Conservation (phyloP, 2,888 invertebrate genomes). For the Ditula angustiorana region DNA sequence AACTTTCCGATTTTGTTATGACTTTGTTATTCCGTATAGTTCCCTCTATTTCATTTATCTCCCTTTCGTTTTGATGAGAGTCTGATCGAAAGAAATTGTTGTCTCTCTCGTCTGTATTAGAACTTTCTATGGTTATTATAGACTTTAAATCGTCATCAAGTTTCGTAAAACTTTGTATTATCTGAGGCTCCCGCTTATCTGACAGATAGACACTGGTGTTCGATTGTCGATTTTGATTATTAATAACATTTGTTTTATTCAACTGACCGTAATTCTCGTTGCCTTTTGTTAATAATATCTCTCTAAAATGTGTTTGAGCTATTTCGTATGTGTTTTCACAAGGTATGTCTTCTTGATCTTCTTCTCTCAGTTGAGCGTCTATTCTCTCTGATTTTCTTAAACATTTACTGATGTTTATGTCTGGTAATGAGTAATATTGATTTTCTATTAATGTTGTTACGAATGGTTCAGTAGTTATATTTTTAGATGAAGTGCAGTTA, state of each 20-base stretch:
- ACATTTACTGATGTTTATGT: conserved; percentile 89
- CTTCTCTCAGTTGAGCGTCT: conserved; percentile 88
- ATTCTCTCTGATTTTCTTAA: conserved; percentile 89
- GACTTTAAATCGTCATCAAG: conserved; percentile 81
- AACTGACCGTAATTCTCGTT: conserved; percentile 75
- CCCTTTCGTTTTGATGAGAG: conserved; percentile 80
- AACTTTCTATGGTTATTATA: conserved; percentile 77
- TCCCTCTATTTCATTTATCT: conserved; percentile 82
- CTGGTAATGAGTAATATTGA: conserved; percentile 90
- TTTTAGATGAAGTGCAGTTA: conserved; percentile 74
- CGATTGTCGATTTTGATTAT: conserved; percentile 53
- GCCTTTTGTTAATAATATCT: conserved; percentile 68
- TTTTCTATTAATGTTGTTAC: conserved; percentile 86
- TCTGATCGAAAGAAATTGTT: conserved; percentile 64
- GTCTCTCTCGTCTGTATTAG: conserved; percentile 73
- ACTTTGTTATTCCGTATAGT: conserved; percentile 80
- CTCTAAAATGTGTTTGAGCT: conserved; percentile 74
- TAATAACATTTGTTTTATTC: conserved; percentile 64
- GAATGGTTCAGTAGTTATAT: conserved; percentile 80
- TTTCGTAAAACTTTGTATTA: conserved; percentile 71
- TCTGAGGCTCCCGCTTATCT: conserved; percentile 67
- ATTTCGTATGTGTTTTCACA: conserved; percentile 79
- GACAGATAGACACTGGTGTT: conserved; percentile 59
- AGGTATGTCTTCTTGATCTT: conserved; percentile 75
- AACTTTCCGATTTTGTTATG: conserved; percentile 77